phyloP scores from a whole-genome alignment of 2,797 vertebrate genomes.

The Borostomias antarcticus region DNA sequence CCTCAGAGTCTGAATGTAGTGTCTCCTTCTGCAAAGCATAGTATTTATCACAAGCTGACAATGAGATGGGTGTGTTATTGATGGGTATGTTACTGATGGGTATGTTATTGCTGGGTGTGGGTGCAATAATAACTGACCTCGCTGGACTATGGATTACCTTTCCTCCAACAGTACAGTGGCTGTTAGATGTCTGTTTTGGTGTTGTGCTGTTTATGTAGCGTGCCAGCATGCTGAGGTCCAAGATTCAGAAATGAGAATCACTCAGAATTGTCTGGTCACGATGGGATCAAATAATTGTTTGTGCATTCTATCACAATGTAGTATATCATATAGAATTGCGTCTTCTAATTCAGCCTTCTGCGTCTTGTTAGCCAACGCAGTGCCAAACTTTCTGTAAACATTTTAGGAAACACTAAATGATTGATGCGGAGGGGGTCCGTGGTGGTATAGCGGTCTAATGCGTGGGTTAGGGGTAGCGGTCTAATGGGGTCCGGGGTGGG shows the following conservation, averaged over 20 bases:
- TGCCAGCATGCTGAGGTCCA: background rate
- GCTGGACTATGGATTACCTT: slow-evolving; percentile 24
- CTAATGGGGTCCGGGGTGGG: too few relatives aligned
- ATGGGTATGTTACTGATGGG: slow-evolving; percentile 2
- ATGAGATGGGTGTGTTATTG: slow-evolving; percentile 20
- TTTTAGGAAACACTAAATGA: too few relatives aligned
- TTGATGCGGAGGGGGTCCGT: too few relatives aligned
- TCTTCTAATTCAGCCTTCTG: background rate
- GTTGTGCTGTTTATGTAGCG: background rate
- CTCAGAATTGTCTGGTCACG: too few relatives aligned
- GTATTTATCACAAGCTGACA: slow-evolving; percentile 76
- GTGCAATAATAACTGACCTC: slow-evolving; percentile 45
- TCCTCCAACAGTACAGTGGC: background rate
- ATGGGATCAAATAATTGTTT: too few relatives aligned
- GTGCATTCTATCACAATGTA: too few relatives aligned
- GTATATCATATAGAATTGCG: background rate
- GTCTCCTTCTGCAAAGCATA: slow-evolving; percentile 78
- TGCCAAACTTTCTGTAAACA: background rate
- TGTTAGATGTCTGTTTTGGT: background rate
- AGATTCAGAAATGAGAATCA: too few relatives aligned
- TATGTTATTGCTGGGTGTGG: too few relatives aligned
- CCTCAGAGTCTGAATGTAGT: slow-evolving; percentile 75
- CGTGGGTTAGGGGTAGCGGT: too few relatives aligned
- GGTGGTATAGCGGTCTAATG: too few relatives aligned
- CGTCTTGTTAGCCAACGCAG: background rate